Percentiles rank a stretch among this genome's conserved stretches.
Conservation (phyloP, 2,888 invertebrate genomes). For the Drosophila borborema region DNA sequence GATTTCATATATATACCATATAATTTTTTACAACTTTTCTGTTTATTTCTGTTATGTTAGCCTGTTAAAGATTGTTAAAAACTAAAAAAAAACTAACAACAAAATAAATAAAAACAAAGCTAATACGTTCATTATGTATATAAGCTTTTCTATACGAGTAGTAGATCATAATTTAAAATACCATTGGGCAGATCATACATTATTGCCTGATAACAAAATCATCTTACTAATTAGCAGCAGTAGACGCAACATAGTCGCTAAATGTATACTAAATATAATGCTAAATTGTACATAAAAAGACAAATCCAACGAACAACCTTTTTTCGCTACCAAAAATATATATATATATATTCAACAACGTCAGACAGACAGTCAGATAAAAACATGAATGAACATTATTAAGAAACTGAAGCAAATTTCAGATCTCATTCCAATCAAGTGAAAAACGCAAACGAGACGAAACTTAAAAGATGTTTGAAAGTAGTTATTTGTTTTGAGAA, state of each 20-base stretch:
- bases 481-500: not conserved
- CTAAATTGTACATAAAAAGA: conserved; percentile 70
- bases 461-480: no score
- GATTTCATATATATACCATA: conserved; percentile 29
- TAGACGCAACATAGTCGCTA: conserved; percentile 48
- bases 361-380: conserved; percentile 43
- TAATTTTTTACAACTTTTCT: conserved; percentile 37
- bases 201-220: conserved; percentile 50
- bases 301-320: conserved; percentile 76
- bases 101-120: conserved; percentile 44
- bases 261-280: conserved; percentile 57
- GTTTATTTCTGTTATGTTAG: conserved; percentile 36
- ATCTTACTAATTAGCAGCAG: conserved; percentile 54
- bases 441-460: no score
- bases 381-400: conserved; percentile 42
- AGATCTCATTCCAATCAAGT: not conserved
- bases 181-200: conserved; percentile 48
- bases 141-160: conserved; percentile 71
- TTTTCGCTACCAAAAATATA: conserved; percentile 72
- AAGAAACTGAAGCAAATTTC: not conserved
- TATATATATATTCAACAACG: conserved; percentile 23
- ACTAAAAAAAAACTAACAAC: conserved; percentile 21
- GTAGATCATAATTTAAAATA: conserved; percentile 56
- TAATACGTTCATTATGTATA: conserved; percentile 69
- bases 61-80: conserved; percentile 31